phyloP scores from a whole-genome alignment of 2,797 vertebrate species.

The Ispidina lecontei region DNA sequence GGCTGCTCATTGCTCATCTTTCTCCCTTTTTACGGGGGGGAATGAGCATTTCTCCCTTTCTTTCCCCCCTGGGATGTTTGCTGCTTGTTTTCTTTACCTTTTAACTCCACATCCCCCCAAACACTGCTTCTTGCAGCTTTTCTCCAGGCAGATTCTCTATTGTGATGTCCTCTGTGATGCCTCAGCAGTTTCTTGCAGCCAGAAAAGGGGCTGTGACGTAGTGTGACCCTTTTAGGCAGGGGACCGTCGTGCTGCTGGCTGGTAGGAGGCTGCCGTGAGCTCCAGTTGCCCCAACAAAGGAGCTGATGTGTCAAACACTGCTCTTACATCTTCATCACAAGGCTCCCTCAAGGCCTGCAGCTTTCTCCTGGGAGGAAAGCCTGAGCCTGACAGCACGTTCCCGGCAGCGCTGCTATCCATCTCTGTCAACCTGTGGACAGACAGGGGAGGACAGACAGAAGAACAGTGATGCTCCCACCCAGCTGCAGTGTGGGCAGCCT shows the following conservation, averaged over 20 bases:
- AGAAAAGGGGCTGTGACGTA: neutral
- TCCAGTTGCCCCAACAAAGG: neutral
- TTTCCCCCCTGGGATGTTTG: rapidly evolving
- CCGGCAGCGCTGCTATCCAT: neutral
- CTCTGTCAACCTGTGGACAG: neutral
- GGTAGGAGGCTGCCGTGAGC: neutral
- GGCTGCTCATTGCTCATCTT: neutral
- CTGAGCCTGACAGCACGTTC: neutral
- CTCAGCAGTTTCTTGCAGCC: rapidly evolving
- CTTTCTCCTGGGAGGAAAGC: neutral
- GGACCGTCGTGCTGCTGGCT: rapidly evolving
- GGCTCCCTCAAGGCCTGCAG: neutral
- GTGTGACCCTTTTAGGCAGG: rapidly evolving
- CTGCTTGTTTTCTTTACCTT: neutral
- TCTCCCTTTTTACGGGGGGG: rapidly evolving
- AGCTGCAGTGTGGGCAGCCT: rapidly evolving
- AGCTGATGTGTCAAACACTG: neutral
- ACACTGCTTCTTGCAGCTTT: neutral
- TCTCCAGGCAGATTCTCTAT: rapidly evolving
- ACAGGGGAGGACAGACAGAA: neutral
- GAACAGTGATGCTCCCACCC: neutral
- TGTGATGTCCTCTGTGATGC: rapidly evolving
- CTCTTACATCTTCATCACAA: constrained; percentile 37
- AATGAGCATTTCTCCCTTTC: rapidly evolving
- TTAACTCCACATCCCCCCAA: rapidly evolving